Percentiles rank a stretch among this genome's conserved stretches.
phyloP scores from a whole-genome alignment of 2,113 vertebrate genomes.

The Microcebus jonahi region DNA sequence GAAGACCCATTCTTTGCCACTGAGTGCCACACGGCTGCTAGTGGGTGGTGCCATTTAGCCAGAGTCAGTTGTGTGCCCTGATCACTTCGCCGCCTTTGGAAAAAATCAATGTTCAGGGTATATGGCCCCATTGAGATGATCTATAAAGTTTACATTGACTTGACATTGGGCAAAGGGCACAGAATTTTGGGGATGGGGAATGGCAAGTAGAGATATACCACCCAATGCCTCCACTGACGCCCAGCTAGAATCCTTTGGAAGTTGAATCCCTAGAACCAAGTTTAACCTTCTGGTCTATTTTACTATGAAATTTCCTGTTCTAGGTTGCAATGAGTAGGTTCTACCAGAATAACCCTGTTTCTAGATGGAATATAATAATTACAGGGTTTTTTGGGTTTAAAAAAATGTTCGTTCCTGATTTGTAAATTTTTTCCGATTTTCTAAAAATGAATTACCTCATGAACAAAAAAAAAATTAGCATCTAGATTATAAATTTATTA shows the following conservation, averaged over 20 bases:
- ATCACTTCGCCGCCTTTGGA: background rate
- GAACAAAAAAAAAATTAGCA: constrained; percentile 11
- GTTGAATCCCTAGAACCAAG: background rate
- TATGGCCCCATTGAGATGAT: background rate
- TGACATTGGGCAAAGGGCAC: background rate
- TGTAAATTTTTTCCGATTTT: constrained; percentile 23
- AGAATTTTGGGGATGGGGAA: background rate
- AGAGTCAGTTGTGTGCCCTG: background rate
- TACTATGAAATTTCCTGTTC: background rate
- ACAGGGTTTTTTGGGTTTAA: background rate
- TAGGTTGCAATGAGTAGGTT: background rate
- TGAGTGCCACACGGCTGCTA: background rate
- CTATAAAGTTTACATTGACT: background rate
- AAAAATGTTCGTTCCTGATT: background rate
- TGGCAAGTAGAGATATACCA: background rate
- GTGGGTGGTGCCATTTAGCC: background rate
- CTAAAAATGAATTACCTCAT: constrained; percentile 41
- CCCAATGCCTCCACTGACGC: background rate
- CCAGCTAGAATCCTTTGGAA: background rate
- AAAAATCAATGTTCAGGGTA: background rate
- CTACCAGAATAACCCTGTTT: constrained; percentile 25
- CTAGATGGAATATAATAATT: background rate
- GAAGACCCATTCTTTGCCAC: background rate
- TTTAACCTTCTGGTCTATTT: background rate
- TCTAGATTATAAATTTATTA: constrained; percentile 50